Evolutionary conservation across 2,113 vertebrate species (phyloP).

Genomic region (Cololabis saira): DNA sequence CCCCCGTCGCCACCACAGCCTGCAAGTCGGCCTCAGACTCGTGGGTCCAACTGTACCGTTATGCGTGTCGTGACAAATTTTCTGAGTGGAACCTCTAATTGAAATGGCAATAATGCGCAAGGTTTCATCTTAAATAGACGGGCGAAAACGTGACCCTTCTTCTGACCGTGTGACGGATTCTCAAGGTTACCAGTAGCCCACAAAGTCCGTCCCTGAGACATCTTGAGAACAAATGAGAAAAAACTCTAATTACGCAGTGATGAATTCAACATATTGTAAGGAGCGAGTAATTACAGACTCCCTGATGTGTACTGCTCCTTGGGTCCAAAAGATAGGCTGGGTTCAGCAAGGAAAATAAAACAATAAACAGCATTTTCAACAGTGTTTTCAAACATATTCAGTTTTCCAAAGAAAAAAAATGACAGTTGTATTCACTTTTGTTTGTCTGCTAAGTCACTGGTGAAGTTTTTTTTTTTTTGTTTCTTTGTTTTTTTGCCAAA

Average conservation of each 20-base stretch:
- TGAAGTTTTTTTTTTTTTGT: conserved; percentile 33
- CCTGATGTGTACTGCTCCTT: conserved; percentile 74
- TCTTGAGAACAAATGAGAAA: conserved; percentile 45
- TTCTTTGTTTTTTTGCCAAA: conserved; percentile 43
- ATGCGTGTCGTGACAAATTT: conserved; percentile 32
- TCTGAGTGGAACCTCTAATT: conserved; percentile 8
- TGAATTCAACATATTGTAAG: conserved; percentile 65
- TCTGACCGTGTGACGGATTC: conserved; percentile 60
- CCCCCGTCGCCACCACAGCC: conserved; percentile 47
- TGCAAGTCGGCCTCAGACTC: conserved; percentile 44
- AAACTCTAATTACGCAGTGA: conserved; percentile 63
- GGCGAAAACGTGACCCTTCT: conserved; percentile 42
- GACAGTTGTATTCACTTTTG: conserved; percentile 66
- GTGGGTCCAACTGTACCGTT: conserved; percentile 62
- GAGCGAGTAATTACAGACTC: conserved; percentile 64
- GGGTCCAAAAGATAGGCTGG: conserved; percentile 64
- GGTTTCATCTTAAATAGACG: conserved; percentile 25
- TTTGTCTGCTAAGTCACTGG: conserved; percentile 62
- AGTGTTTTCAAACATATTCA: conserved; percentile 82
- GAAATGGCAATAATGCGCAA: conserved; percentile 19
- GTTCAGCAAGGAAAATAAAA: conserved; percentile 60
- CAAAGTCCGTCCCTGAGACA: conserved; percentile 76
- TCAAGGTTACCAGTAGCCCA: conserved; percentile 74
- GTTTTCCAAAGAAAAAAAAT: conserved; percentile 66
- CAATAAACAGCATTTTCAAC: conserved; percentile 75